Evolutionary conservation across 2,797 vertebrate genomes (phyloP).

Genomic region (Enteromius trimaculatus): DNA sequence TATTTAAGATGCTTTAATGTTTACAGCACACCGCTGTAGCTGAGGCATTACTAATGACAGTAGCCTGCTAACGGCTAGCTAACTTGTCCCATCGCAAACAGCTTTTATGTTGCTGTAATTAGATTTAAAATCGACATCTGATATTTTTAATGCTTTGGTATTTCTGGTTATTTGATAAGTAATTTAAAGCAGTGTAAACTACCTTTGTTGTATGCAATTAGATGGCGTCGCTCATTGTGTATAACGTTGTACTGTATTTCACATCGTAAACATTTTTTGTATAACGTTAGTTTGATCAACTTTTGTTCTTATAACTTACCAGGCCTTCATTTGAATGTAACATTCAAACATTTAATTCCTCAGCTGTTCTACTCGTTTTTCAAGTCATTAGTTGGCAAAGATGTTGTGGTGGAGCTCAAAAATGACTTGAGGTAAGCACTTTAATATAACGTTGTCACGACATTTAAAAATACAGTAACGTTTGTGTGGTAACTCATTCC

Average conservation of each 20-base stretch:
- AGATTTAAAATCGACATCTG: neutral
- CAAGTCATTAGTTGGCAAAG: constrained; percentile 94
- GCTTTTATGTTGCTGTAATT: neutral
- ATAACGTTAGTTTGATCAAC: neutral
- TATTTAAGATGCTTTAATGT: neutral
- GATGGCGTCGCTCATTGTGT: neutral
- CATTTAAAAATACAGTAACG: neutral
- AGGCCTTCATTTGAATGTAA: neutral
- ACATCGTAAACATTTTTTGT: neutral
- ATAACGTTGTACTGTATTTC: neutral
- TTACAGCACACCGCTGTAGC: neutral
- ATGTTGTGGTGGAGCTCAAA: constrained; percentile 95
- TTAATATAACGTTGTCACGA: neutral
- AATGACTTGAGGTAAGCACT: constrained; percentile 88
- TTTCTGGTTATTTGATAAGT: neutral
- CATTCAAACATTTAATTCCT: constrained; percentile 31
- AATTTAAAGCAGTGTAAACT: neutral
- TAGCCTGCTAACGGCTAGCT: constrained; percentile 5
- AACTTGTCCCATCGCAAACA: neutral
- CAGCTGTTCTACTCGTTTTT: constrained; percentile 97
- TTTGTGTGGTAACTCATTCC: neutral
- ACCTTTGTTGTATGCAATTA: neutral
- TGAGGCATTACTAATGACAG: neutral
- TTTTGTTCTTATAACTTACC: neutral
- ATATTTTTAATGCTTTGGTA: neutral